Evolutionary conservation across 2,113 vertebrate species (phyloP).

Genomic region (Hippocampus guttulatus): DNA sequence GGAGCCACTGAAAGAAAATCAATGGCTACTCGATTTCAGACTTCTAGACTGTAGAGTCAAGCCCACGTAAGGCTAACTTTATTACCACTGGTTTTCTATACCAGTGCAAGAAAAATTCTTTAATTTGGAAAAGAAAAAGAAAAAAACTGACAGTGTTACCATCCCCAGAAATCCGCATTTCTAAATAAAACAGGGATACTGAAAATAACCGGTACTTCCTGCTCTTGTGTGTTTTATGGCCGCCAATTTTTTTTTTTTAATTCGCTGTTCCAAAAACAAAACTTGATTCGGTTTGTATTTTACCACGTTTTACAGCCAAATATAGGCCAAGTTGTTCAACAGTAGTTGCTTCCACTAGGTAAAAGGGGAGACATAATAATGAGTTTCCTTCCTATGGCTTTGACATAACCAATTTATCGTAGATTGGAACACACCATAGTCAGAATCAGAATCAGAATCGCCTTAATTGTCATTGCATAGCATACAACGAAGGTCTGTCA

Average conservation of each 20-base stretch:
- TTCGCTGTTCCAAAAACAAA: background rate
- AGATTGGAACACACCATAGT: too few relatives aligned
- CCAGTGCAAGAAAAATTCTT: background rate
- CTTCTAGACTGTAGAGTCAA: slow-evolving; percentile 12
- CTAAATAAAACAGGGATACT: background rate
- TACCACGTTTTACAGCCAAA: background rate
- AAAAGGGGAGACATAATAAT: background rate
- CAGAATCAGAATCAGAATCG: too few relatives aligned
- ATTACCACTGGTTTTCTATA: slow-evolving; percentile 1
- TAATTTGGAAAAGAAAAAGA: background rate
- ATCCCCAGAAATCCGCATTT: background rate
- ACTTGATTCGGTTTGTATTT: background rate
- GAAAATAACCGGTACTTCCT: background rate
- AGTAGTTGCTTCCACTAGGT: background rate
- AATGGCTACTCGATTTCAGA: slow-evolving; percentile 42
- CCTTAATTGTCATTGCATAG: too few relatives aligned
- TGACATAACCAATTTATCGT: background rate
- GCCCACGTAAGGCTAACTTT: background rate
- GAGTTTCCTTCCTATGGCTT: background rate
- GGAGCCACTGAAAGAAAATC: slow-evolving; percentile 50
- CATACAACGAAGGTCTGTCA: too few relatives aligned
- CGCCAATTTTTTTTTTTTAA: background rate
- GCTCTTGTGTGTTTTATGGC: background rate
- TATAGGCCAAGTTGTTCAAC: background rate
- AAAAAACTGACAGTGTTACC: background rate